A percentile compares a stretch with the other conserved stretches of the same genome.
Conservation (phyloP, 1,140 invertebrate species). For the Eupeodes corollae region DNA sequence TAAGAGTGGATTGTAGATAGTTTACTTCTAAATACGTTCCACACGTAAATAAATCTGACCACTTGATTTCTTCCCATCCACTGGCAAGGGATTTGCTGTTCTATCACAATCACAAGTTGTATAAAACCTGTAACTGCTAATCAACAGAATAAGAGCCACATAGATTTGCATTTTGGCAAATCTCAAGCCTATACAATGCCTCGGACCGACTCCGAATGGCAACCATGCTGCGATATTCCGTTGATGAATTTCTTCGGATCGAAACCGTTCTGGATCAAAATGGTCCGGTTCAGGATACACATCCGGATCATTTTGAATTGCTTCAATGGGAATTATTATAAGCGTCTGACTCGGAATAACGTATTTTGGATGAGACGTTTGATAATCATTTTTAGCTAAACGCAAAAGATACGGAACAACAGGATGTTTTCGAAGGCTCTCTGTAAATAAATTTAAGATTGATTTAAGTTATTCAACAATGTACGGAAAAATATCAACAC, state of each 20-base stretch:
- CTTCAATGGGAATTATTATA: constrained; percentile 33
- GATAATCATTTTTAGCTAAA: constrained; percentile 31
- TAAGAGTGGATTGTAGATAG: too few species aligned
- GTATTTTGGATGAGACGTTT: constrained; percentile 35
- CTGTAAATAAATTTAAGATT: constrained; percentile 21
- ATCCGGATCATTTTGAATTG: constrained; percentile 37
- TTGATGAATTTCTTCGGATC: constrained; percentile 39
- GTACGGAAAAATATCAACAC: constrained; percentile 11
- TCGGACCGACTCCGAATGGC: constrained; percentile 45
- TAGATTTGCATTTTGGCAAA: constrained; percentile 53
- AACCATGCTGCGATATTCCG: constrained; percentile 42
- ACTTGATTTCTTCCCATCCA: too few species aligned
- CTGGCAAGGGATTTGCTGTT: too few species aligned
- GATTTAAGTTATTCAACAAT: background rate
- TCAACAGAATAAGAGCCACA: constrained; percentile 38
- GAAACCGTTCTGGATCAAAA: constrained; percentile 57
- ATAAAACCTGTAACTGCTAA: constrained; percentile 8
- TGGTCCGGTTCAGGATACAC: constrained; percentile 49
- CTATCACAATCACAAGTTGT: too few species aligned
- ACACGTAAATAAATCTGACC: too few species aligned
- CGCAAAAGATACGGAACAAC: constrained; percentile 39
- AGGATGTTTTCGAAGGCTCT: constrained; percentile 45
- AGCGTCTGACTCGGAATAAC: constrained; percentile 30
- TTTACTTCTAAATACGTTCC: too few species aligned
- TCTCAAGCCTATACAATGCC: constrained; percentile 42